Percentiles rank a stretch among this genome's conserved stretches.
phyloP scores from a whole-genome alignment of 2,113 vertebrate species.

The Anthoscopus minutus region DNA sequence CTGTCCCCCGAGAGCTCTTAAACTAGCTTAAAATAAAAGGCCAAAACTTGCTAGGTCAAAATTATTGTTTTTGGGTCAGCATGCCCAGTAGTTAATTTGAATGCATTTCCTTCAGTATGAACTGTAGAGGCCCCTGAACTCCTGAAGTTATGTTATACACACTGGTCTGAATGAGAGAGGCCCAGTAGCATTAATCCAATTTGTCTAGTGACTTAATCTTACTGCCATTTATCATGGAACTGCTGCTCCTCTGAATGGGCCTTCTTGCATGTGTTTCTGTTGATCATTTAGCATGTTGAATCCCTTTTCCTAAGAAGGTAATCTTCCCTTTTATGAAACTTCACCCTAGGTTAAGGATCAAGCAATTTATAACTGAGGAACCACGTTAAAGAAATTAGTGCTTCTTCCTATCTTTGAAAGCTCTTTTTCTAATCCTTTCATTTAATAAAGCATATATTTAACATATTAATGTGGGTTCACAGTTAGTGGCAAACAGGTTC shows the following conservation, averaged over 20 bases:
- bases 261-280: neutral
- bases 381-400: neutral
- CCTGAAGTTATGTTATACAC: neutral
- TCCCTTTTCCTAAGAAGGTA: slow-evolving; percentile 8
- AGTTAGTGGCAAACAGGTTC: slow-evolving; percentile 2
- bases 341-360: neutral
- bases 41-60: neutral
- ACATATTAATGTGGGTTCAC: neutral
- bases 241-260: neutral
- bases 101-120: neutral
- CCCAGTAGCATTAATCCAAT: neutral
- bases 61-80: neutral
- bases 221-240: neutral
- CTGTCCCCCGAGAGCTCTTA: neutral
- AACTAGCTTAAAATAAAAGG: neutral
- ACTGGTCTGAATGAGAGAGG: neutral
- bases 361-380: slow-evolving; percentile 1
- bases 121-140: neutral
- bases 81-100: neutral
- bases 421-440: neutral
- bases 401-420: slow-evolving; percentile 17
- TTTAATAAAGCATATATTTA: neutral
- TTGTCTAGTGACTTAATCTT: slow-evolving; percentile 19
- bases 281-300: neutral
- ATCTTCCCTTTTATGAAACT: neutral